These are phyloP conservation scores for Tiliacea citrago DNA, from an alignment of 2,888 invertebrate genomes.

Conservation along the genomic window DNA sequence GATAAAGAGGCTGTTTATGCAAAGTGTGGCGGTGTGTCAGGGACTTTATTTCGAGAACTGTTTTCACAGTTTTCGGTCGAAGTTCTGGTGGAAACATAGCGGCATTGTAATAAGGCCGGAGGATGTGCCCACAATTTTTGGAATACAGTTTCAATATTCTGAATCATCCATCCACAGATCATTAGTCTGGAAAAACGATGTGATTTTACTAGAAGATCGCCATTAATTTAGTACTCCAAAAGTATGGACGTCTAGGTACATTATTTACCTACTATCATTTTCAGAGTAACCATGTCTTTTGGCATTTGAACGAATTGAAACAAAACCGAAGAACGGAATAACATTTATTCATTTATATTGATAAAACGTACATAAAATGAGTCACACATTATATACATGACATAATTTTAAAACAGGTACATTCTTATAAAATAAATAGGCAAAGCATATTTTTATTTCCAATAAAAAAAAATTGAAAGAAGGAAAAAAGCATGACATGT, in stretches of 20 bases:
- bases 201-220: neutral
- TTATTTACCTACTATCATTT: neutral
- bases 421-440: neutral
- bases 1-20: constrained; percentile 67
- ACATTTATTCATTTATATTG: neutral
- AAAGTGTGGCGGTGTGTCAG: constrained; percentile 34
- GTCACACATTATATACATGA: neutral
- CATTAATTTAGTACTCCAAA: too few relatives aligned
- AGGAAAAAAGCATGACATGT: too few relatives aligned
- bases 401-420: neutral
- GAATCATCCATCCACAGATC: neutral
- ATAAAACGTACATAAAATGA: too few relatives aligned
- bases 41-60: constrained; percentile 55
- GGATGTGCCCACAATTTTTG: neutral
- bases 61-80: constrained; percentile 42
- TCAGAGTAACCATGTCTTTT: neutral
- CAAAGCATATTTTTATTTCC: neutral
- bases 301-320: neutral
- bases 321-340: too few relatives aligned
- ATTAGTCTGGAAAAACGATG: neutral
- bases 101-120: neutral
- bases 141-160: neutral
- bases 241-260: neutral
- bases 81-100: constrained; percentile 29
- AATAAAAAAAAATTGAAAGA: neutral